Base-by-base conservation (phyloP, 2,888 invertebrate species). In the Rhingia campestris region DNA sequence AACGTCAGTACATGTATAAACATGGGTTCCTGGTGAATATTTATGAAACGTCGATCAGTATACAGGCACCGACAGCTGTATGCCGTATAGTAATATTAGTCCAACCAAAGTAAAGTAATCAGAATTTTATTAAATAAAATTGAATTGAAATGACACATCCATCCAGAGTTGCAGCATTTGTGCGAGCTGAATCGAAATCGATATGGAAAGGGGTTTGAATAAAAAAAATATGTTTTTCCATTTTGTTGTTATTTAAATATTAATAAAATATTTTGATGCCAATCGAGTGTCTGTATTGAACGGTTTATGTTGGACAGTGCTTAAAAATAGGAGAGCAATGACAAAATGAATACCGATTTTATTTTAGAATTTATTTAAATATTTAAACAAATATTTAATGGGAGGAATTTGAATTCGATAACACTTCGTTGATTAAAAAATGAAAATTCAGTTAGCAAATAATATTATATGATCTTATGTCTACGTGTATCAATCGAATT, bases 61-160 rank as follows among this genome's bases (percentile, higher is more conserved):
- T 47, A 14, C 12, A 22, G 22, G 1, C 22, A 22, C 22, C 10
- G 49, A 49, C 49, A 66, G n/a, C 47, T 45, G 49, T 49, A 22
- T 30, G 70, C 51, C 58, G 22, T 63, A 67, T 43, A 73, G 67
- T 69, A 73, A 79, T 82, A 69, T 79, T 79, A 79, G 79, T 39
- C 53, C 61, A 56, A 79, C 53, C 61, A 56, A 79, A 73, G 58
- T 70, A 67, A 69, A 79, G 82, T 73, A 79, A 79, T 79, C 79
- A 79, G 79, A 79, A 82, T 73, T 79, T 79, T 79, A 73, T 82
- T 79, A 82, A 82, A 82, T 53, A 64, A 82, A 82, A 74, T 74
- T 64, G 66, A 82, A 69, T 74, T 82, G 61, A 67, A 54, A 72
- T 73, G 61, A 74, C 63, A 74, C 33, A 79, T 49, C 54, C 63